Conservation (phyloP, 1,140 invertebrate genomes). For the Hestina assimilis region DNA sequence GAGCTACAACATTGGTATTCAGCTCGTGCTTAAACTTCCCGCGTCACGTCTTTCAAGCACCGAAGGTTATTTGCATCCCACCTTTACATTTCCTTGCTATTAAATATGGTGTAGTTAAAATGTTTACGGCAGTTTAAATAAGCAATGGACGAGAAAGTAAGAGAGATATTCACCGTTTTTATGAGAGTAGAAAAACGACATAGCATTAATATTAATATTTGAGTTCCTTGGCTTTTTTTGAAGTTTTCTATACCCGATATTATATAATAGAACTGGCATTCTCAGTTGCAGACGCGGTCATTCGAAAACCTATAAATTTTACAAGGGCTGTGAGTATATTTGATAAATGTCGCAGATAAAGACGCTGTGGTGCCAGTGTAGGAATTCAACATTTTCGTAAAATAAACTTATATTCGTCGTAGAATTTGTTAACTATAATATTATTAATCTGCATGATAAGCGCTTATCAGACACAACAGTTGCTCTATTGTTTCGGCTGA, state of each 20-base stretch:
- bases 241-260: background rate
- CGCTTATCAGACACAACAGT: too few relatives aligned
- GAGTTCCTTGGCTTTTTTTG: background rate
- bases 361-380: conserved; percentile 39
- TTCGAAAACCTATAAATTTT: conserved; percentile 62
- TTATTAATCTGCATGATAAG: background rate
- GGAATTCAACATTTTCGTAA: conserved; percentile 18
- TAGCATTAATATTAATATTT: background rate
- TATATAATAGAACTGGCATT: background rate
- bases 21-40: conserved; percentile 12
- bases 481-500: too few relatives aligned
- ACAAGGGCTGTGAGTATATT: conserved; percentile 55
- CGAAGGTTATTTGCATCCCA: conserved; percentile 17
- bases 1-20: conserved; percentile 7
- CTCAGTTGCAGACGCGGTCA: conserved; percentile 42
- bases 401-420: background rate
- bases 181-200: background rate
- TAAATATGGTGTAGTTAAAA: conserved; percentile 3
- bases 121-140: conserved; percentile 4
- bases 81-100: conserved; percentile 3
- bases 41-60: conserved; percentile 7
- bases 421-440: background rate
- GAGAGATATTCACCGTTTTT: too few relatives aligned
- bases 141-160: background rate
- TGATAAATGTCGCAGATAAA: conserved; percentile 61